Percentiles rank a stretch among this genome's conserved stretches.
These are phyloP conservation scores for Yponomeuta sedellus DNA, from an alignment of 2,888 invertebrate species.

Conservation along the genomic window DNA sequence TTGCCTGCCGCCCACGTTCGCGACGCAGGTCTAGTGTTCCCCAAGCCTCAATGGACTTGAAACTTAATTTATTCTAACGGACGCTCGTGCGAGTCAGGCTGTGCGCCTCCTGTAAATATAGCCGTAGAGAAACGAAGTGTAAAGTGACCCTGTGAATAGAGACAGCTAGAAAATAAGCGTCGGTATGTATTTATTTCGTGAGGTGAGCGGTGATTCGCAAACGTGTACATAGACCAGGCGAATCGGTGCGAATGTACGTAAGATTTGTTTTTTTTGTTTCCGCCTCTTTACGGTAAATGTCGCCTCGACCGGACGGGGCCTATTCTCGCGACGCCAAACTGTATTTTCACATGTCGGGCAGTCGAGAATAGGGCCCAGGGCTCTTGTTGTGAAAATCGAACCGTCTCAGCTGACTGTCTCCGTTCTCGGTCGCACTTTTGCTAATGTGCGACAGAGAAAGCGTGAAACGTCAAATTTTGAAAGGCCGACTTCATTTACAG, in stretches of 20 bases:
- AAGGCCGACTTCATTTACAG: too few species aligned
- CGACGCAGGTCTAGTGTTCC: slow-evolving; percentile 83
- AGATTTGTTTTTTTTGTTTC: slow-evolving; percentile 27
- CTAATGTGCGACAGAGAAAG: too few species aligned
- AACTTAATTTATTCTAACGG: slow-evolving; percentile 65
- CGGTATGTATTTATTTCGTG: slow-evolving; percentile 69
- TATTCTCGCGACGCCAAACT: neutral
- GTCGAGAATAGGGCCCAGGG: neutral
- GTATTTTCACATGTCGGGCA: neutral
- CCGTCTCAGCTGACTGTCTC: too few species aligned
- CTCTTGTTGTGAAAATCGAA: too few species aligned
- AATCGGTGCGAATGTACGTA: slow-evolving; percentile 37
- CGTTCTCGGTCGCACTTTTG: too few species aligned
- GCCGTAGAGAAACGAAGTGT: slow-evolving; percentile 49
- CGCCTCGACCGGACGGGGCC: slow-evolving; percentile 28
- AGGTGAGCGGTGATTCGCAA: slow-evolving; percentile 42
- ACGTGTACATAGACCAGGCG: slow-evolving; percentile 67
- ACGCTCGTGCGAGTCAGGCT: slow-evolving; percentile 72
- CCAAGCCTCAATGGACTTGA: slow-evolving; percentile 47
- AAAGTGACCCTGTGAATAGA: slow-evolving; percentile 72
- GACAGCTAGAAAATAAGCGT: slow-evolving; percentile 67
- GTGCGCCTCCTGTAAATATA: slow-evolving; percentile 75
- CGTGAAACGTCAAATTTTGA: too few species aligned
- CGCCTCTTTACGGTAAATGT: slow-evolving; percentile 54
- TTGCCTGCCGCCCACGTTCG: slow-evolving; percentile 83